phyloP scores from a whole-genome alignment of 2,797 vertebrate genomes.

The Enteromius paludinosus region DNA sequence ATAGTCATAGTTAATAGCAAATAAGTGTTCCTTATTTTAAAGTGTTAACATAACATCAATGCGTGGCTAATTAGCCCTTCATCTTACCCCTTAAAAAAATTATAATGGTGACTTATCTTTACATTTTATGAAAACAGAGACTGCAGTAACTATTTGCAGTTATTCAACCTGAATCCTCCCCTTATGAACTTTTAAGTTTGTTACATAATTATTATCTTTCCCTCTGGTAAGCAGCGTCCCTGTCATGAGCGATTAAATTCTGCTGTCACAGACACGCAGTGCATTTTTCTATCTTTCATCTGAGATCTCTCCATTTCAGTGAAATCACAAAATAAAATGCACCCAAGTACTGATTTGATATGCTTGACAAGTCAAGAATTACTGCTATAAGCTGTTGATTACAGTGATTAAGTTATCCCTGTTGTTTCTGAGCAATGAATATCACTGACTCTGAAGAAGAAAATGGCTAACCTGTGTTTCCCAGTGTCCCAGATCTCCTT shows the following conservation, averaged over 20 bases:
- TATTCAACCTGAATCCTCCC: background rate
- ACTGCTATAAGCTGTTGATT: background rate
- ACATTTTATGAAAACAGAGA: background rate
- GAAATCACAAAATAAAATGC: background rate
- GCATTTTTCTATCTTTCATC: background rate
- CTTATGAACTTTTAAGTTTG: background rate
- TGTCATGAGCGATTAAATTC: background rate
- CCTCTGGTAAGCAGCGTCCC: too few relatives aligned
- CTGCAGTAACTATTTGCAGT: background rate
- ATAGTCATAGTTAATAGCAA: too few relatives aligned
- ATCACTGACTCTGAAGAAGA: slow-evolving; percentile 10
- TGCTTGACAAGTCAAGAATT: too few relatives aligned
- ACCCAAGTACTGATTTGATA: background rate
- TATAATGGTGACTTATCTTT: background rate
- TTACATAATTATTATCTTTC: background rate
- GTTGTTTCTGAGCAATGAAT: slow-evolving; percentile 1
- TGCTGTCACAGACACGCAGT: background rate
- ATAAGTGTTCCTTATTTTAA: too few relatives aligned
- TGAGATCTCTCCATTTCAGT: background rate
- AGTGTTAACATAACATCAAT: too few relatives aligned
- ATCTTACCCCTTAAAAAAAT: background rate
- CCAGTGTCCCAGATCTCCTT: slow-evolving; percentile 20
- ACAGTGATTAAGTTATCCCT: background rate
- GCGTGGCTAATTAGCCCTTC: background rate
- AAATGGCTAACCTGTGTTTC: slow-evolving; percentile 29